Conservation (phyloP, 1,140 invertebrate species). For the Akabosia matsudoensis region DNA sequence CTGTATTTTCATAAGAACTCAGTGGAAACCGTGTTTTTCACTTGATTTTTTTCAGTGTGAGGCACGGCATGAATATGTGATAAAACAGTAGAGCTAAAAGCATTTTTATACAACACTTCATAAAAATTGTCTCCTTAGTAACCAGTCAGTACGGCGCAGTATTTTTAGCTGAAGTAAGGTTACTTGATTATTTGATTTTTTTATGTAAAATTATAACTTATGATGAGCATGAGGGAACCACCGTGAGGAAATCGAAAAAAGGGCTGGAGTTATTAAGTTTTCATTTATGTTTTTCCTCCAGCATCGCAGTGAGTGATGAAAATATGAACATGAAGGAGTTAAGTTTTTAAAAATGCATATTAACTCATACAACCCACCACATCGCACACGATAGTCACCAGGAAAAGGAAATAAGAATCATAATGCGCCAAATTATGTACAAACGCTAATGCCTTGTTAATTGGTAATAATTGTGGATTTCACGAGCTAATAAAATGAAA, state of each 20-base stretch:
- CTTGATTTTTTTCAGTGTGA: no score
- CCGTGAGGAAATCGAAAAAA: background rate
- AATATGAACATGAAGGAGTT: background rate
- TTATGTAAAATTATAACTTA: no score
- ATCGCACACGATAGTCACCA: background rate
- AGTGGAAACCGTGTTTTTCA: no score
- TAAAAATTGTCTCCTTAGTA: no score
- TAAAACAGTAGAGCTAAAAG: no score
- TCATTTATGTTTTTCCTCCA: background rate
- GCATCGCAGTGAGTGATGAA: background rate
- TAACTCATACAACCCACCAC: no score
- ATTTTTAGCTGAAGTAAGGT: no score
- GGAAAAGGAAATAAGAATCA: background rate
- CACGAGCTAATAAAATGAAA: no score
- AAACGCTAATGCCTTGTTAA: slow-evolving; percentile 2
- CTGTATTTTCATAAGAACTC: background rate
- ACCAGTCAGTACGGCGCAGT: no score
- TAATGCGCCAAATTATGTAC: background rate
- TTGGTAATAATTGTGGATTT: slow-evolving; percentile 1
- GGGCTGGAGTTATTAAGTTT: slow-evolving; percentile 1
- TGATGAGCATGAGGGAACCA: background rate
- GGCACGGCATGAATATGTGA: no score
- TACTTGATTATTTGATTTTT: no score
- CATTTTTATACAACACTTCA: no score
- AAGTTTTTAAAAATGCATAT: background rate